Base-by-base conservation (phyloP, 2,113 vertebrate species). In the Stigmatopora argus region DNA sequence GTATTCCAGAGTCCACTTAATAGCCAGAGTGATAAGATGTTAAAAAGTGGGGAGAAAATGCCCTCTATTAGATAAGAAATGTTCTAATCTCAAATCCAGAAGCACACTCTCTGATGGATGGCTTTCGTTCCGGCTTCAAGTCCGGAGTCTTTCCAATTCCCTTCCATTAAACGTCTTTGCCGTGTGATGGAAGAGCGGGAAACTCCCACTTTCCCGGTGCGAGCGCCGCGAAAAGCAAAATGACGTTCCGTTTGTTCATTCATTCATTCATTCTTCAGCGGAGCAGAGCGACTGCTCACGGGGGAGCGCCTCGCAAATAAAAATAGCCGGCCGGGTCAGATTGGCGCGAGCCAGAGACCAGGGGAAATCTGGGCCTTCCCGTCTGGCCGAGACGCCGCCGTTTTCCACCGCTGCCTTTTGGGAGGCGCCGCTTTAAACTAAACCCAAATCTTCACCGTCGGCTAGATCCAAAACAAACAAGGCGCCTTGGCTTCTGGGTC, bases 1-100 rank as follows among this genome's bases (percentile, higher is more conserved):
- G 26, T 51, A 38, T 51, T 58, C 64, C 64, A 74, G 58, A 66
- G 58, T 70, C 67, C 63, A 62, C 9, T 3, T 51, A 17, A 35
- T 44, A 7, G 56, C 47, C n/a, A 53, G 14, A 41, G 58, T 26
- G 15, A 66, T 66, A 53, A 64, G 59, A n/a, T 35, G 45, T 15
- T 23, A 62, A 38, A 5, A 23, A 19, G 17, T 15, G 12, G 10
- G 35, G 46, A 23, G n/a, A 64, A 34, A 49, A 34, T 49, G 9
- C 1, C 34, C 62, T 63, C 45, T 15, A 48, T 63, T 26, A 63
- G 46, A 47, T 61, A 61, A 45, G 38, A 49, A 63, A 19, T 19
- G 41, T 60, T 60, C 4, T 60, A 2, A 4, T 19, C 15, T 63
- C 31, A 63, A 48, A 63, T n/a, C 14, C 26, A 49, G 26, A n/a